Conservation (phyloP, 1,140 invertebrate genomes). For the Cyrtorhinus lividipennis region DNA sequence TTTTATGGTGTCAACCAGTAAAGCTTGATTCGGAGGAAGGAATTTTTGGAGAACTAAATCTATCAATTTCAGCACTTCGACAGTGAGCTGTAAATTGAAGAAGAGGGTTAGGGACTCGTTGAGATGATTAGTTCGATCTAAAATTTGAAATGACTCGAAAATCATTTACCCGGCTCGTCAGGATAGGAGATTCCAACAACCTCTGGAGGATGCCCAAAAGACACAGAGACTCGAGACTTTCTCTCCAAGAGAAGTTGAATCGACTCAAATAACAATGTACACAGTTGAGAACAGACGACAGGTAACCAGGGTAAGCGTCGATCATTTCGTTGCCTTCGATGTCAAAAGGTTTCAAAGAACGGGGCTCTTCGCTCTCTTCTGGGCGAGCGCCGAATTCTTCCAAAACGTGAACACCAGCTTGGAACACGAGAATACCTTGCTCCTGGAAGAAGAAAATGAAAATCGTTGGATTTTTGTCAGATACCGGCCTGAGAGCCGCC, state of each 20-base stretch:
- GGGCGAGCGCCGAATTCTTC: background rate
- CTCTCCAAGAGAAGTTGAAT: constrained; percentile 15
- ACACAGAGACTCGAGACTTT: constrained; percentile 13
- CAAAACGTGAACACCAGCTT: background rate
- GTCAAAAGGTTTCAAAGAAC: background rate
- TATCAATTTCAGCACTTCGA: constrained; percentile 49
- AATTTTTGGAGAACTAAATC: constrained; percentile 54
- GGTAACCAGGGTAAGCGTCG: background rate
- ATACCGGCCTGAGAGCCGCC: background rate
- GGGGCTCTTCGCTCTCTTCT: background rate
- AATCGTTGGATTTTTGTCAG: background rate
- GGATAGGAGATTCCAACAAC: background rate
- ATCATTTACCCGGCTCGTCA: background rate
- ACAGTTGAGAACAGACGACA: background rate
- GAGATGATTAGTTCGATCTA: background rate
- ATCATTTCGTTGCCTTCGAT: background rate
- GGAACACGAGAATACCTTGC: constrained; percentile 1
- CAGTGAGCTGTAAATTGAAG: constrained; percentile 39
- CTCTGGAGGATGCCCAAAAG: constrained; percentile 5
- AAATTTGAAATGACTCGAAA: background rate
- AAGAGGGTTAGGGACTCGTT: background rate
- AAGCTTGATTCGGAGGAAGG: constrained; percentile 52
- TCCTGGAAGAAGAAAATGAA: background rate
- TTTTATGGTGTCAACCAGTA: constrained; percentile 45
- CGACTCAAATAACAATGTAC: background rate